Evolutionary conservation across 2,113 vertebrate species (phyloP).

Genomic region (Gallinago undulata): DNA sequence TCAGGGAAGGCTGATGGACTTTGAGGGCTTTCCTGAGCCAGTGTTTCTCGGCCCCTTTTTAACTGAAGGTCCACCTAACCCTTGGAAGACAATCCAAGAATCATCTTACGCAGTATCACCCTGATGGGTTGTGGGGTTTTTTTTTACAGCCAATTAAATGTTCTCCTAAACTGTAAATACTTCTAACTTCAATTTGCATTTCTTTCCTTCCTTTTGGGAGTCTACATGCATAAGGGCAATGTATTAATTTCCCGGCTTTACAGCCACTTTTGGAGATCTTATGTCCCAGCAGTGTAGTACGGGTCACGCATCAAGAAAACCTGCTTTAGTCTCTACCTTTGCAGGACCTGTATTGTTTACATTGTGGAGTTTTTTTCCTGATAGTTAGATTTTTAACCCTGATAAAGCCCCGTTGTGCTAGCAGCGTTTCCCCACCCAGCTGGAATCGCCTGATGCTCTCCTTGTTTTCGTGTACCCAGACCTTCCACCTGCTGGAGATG

Average conservation of each 20-base stretch:
- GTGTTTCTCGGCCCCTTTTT: background rate
- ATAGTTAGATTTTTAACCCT: background rate
- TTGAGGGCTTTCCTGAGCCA: background rate
- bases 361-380: background rate
- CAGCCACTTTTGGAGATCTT: background rate
- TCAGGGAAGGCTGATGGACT: background rate
- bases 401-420: background rate
- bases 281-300: background rate
- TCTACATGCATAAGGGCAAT: background rate
- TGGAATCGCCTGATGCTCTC: background rate
- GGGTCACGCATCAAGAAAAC: background rate
- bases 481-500: background rate
- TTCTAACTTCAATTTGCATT: background rate
- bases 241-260: background rate
- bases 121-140: background rate
- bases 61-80: background rate
- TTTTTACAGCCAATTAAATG: background rate
- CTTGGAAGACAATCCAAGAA: background rate
- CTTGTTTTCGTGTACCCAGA: background rate
- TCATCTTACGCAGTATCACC: background rate
- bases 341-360: fast-evolving
- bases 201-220: background rate
- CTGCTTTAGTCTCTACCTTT: background rate
- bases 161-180: background rate
- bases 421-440: background rate